These are phyloP conservation scores for Patella vulgata DNA, from an alignment of 1,140 invertebrate species.

Conservation along the genomic window DNA sequence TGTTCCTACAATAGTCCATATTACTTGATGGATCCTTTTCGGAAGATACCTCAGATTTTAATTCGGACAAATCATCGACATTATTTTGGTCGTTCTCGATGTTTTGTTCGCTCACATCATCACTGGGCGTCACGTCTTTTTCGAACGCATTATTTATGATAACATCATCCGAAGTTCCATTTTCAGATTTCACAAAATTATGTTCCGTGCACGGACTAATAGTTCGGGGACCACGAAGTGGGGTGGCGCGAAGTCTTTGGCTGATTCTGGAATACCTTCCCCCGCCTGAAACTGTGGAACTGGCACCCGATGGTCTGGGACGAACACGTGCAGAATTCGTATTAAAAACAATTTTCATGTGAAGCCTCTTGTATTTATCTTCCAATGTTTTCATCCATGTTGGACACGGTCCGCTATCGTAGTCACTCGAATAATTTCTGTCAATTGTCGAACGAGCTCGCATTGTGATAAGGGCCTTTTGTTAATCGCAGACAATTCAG, in stretches of 20 bases:
- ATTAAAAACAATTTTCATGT: constrained; percentile 35
- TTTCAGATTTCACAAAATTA: no score
- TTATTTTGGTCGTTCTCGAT: no score
- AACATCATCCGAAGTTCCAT: constrained; percentile 4
- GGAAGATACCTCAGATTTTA: no score
- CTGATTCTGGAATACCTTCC: not conserved
- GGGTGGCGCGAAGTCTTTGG: not conserved
- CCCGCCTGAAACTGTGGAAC: not conserved
- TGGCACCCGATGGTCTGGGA: not conserved
- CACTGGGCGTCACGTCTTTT: not conserved
- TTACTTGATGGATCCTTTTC: no score
- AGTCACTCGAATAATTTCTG: not conserved
- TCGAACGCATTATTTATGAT: not conserved
- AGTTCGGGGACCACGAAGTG: no score
- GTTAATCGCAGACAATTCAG: no score
- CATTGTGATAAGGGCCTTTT: no score
- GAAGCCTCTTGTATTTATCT: constrained; percentile 43
- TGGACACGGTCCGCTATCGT: constrained; percentile 10
- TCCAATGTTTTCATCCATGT: constrained; percentile 46
- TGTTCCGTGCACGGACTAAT: no score
- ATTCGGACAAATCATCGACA: no score
- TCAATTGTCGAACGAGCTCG: no score
- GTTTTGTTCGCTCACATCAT: no score
- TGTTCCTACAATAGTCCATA: no score
- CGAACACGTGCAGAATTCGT: constrained; percentile 10